Base-by-base conservation (phyloP, 1,140 invertebrate genomes). In the Brachionus asplanchnoidis region DNA sequence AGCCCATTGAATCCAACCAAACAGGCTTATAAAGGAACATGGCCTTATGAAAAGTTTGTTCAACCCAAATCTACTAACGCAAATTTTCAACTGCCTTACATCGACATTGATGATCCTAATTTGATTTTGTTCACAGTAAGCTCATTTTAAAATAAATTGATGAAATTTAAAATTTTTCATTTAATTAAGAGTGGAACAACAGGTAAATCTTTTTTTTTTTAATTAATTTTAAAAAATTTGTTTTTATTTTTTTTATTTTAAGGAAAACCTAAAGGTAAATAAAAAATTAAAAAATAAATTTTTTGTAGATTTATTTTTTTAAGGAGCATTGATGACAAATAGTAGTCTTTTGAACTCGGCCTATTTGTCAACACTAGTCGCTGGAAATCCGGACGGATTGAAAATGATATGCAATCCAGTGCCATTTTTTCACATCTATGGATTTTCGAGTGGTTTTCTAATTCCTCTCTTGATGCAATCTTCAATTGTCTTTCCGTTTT, bases 351-450 rank as follows among this genome's bases (percentile, higher is more conserved):
- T 97, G 0, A 98, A 99, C 87, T 98, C 98, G 89, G 92, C 93
- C 4, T 93, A 92, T 85, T 91, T 93, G 87, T 89, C 92, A 56
- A 93, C 92, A 0, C 88, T 90, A 78, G 91, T 94, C 85, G 88
- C 92, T n/a, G 90, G 91, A 50, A 90, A 93, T 65, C 86, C 92
- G 65, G 87, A 90, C 77, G 89, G 89, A 86, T 89, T 91, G 86
- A 85, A 75, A 85, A 46, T 87, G 7, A 89, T 95, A 53, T 96
- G 95, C 87, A 87, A 94, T 0, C 93, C 95, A 88, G 94, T 95
- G 0, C 97, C 97, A 0, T 91, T 97, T 12, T 99, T 97, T 88
- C 97, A 99, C 88, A 95, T 94, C 14, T 95, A 94, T 88, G 96
- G 95, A 0, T 93, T 93, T 42, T 91, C 94, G 0, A 90, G 94